Base-by-base conservation (phyloP, 2,797 vertebrate genomes). In the Melopsittacus undulatus region DNA sequence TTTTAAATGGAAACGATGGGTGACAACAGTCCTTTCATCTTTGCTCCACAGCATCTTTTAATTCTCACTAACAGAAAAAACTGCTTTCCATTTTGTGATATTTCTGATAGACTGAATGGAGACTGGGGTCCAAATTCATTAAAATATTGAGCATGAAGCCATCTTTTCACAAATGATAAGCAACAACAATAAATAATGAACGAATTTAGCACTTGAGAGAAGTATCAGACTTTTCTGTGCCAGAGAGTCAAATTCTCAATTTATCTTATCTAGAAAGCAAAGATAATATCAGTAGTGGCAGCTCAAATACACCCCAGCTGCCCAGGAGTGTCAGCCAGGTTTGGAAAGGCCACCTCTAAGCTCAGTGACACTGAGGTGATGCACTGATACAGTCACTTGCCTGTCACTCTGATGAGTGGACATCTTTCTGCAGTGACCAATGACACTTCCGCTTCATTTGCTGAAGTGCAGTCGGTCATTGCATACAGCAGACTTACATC, bases 181-280 rank as follows among this genome's bases (percentile, higher is more conserved):
- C 51, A 79, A 46, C 23, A 77, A 13, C 38, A 64, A 89, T 82
- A 91, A 92, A 91, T 75, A 95, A 82, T 77, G 13, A 67, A 73
- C 79, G 7, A 82, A 87, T 57, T 84, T 32, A 80, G 48, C 5
- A 29, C 29, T 67, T 89, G 32, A 38, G 56, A 94, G 61, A 92
- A 49, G 34, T 38, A 59, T 73, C 83, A 85, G 45, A 40, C 20
- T 89, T 57, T 68, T 64, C 3, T 29, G 40, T 52, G 24, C 49
- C 34, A 42, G 13, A 51, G 80, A 82, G 68, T 84, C 56, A 81
- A 88, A 73, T 81, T 78, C 17, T 87, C 56, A 67, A 7, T 52
- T 59, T 86, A 15, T 67, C 67, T 87, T 32, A 34, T n/a, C 83
- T 40, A 43, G 54, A 83, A 89, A 81, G 56, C 43, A 74, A 77